Evolutionary conservation across 1,140 invertebrate genomes (phyloP), one percentile per base, ranked within the genome.

Genomic region (Trachymyrmex septentrionalis): DNA sequence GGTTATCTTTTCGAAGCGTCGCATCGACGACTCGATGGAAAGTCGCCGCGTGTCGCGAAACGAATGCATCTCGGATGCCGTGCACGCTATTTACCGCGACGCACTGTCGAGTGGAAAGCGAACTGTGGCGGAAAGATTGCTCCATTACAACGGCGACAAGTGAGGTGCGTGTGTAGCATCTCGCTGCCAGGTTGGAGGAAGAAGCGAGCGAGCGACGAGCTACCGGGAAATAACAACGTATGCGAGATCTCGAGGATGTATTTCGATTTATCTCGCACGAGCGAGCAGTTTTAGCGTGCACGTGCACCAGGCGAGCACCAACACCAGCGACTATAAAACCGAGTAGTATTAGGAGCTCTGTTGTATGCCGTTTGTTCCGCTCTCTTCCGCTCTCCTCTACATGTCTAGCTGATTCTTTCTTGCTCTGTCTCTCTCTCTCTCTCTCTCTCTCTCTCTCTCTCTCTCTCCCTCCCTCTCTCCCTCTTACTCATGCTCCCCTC

Each of bases 401-500:
- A 16, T 1, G 59, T 10, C n/a, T 34, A 63, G 57, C 75, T n/a
- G 75, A 12, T 81, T 59, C 57, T 88, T 67, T 66, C 30, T 16
- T 27, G 66, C 59, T 21, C 82, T 63, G 63, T 30, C 30, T 73
- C 76, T 63, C 59, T 59, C 55, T 44, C 81, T 27, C 55, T 27
- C 27, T 27, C 1, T 30, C 27, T 30, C 27, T 30, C 30, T 30
- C 84, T 89, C 19, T 75, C 84, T 91, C 71, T 88, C 55, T 87
- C 84, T 55, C 73, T 67, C 73, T 53, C 30, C 89, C 84, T 89
- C 19, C 69, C 84, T 91, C 75, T 88, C 55, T 87, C 81, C 61
- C 76, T 67, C 73, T 53, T 86, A 53, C 67, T 81, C 71, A n/a
- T 53, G 66, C 85, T 84, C 87, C 88, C 86, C 89, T 90, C 73